phyloP scores from a whole-genome alignment of 2,113 vertebrate genomes.

The Apistogramma diplotaenia region DNA sequence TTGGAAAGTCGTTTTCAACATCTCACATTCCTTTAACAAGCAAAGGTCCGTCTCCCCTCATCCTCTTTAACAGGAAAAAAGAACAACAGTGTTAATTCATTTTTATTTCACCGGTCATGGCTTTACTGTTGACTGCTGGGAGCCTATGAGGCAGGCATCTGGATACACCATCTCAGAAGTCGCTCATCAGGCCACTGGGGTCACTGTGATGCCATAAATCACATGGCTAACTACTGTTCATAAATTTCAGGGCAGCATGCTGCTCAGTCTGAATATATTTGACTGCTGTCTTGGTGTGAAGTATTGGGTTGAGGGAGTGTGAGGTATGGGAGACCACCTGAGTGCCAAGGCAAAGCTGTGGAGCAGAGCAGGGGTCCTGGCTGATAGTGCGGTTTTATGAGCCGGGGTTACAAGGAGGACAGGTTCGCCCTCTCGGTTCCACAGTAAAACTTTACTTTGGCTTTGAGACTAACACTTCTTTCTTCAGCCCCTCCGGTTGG shows the following conservation, averaged over 20 bases:
- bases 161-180: slow-evolving; percentile 58
- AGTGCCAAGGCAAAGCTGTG: slow-evolving; percentile 42
- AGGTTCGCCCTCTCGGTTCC: neutral
- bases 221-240: slow-evolving; percentile 57
- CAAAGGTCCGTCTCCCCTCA: neutral
- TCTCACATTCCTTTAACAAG: slow-evolving; percentile 38
- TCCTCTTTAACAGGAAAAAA: neutral
- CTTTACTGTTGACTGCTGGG: slow-evolving; percentile 4
- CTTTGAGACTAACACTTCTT: slow-evolving; percentile 20
- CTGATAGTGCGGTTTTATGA: slow-evolving; percentile 21
- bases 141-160: slow-evolving; percentile 46
- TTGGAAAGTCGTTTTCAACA: slow-evolving; percentile 48
- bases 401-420: slow-evolving; percentile 50
- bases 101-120: slow-evolving; percentile 38
- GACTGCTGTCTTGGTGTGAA: slow-evolving; percentile 50
- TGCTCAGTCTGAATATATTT: slow-evolving; percentile 42
- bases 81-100: slow-evolving; percentile 60
- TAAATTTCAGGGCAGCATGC: slow-evolving; percentile 52
- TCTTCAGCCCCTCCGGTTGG: slow-evolving; percentile 11
- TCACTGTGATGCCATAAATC: slow-evolving; percentile 55
- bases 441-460: slow-evolving; percentile 52
- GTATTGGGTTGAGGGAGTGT: slow-evolving; percentile 30
- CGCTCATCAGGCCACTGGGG: slow-evolving; percentile 15
- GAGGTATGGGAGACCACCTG: slow-evolving; percentile 66
- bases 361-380: slow-evolving; percentile 32